Evolutionary conservation across 92 coral and sea anemone species (phyloP).

Genomic region (Blastomussa wellsi): DNA sequence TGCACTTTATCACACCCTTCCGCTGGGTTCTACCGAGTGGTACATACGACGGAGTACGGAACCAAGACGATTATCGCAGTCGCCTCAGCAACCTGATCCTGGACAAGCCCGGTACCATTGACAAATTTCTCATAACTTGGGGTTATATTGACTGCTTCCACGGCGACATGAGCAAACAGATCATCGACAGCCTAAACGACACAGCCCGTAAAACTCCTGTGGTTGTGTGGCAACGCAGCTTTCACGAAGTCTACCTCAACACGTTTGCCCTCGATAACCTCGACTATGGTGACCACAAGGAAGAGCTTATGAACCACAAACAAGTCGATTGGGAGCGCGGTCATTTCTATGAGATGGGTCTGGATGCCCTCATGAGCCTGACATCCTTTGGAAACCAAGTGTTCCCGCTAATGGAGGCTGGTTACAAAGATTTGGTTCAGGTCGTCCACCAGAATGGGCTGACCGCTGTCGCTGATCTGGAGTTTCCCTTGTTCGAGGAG

Average conservation of each 20-base stretch:
- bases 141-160: slow-evolving; percentile 46
- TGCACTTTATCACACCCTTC: slow-evolving; percentile 58
- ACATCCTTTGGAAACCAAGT: background rate
- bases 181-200: slow-evolving; percentile 27
- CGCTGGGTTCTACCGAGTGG: slow-evolving; percentile 56
- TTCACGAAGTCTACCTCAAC: slow-evolving; percentile 49
- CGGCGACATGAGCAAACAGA: slow-evolving; percentile 32
- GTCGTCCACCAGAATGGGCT: slow-evolving; percentile 36
- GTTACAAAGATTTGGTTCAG: slow-evolving; percentile 30
- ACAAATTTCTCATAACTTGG: slow-evolving; percentile 43
- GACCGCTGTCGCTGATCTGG: slow-evolving; percentile 47
- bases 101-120: background rate
- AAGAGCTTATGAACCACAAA: slow-evolving; percentile 21
- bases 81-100: slow-evolving; percentile 30
- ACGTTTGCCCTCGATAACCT: slow-evolving; percentile 33
- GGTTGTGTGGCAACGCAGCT: slow-evolving; percentile 53
- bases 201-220: background rate
- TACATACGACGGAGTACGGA: slow-evolving; percentile 26
- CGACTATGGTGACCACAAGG: slow-evolving; percentile 13
- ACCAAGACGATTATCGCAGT: slow-evolving; percentile 7
- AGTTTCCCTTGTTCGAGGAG: slow-evolving; percentile 44
- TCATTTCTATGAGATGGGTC: slow-evolving; percentile 55
- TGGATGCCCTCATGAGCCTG: slow-evolving; percentile 38
- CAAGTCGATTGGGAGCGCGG: slow-evolving; percentile 56
- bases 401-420: slow-evolving; percentile 33